Evolutionary conservation across 2,113 vertebrate species (phyloP), one percentile per base, ranked within the genome.

Genomic region (Rhadina sibilatrix): DNA sequence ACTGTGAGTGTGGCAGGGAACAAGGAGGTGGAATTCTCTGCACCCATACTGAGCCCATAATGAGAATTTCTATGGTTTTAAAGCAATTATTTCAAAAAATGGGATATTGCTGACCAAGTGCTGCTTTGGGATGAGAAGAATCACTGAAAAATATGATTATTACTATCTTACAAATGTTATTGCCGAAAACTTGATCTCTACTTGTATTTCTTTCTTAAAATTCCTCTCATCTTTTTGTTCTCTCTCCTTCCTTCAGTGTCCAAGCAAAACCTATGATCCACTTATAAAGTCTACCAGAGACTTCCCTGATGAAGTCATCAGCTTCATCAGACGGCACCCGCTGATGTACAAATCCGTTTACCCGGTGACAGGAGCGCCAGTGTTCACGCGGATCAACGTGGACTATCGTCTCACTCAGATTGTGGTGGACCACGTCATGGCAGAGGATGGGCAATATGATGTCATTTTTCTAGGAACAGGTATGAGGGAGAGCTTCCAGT

Each of bases 401-500:
- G 99, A 99, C 90, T 99, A 99, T 97, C 98, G 98, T 5, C 97
- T 99, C 83, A 99, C 99, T 0, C 99, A 99, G 96, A 98, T 99
- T 5, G 99, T 99, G 53, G 99, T 99, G 96, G 99, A 99, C 93
- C 99, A 98, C 0, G 99, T 99, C 12, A 79, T 98, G 40, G 99
- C 99, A 33, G 99, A 99, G 93, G 99, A 99, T 3, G 99, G 99
- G 16, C 99, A 99, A 5, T 99, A 99, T 24, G 99, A 99, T 22
- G 99, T 99, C 59, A 99, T 99, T 98, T 99, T 99, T 93, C 97
- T 99, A 19, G 99, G 99, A 72, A 99, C 99, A 98, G 99, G 99
- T 99, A 96, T 86, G 94, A 44, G 71, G 44, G 5, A 87, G 35
- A 6, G 4, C 5, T 71, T 20, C 38, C 25, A 13, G 37, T 23